A percentile compares a stretch with the other conserved stretches of the same genome.
Evolutionary conservation across 1,140 invertebrate species (phyloP).

Genomic region (Plutomurus gul): DNA sequence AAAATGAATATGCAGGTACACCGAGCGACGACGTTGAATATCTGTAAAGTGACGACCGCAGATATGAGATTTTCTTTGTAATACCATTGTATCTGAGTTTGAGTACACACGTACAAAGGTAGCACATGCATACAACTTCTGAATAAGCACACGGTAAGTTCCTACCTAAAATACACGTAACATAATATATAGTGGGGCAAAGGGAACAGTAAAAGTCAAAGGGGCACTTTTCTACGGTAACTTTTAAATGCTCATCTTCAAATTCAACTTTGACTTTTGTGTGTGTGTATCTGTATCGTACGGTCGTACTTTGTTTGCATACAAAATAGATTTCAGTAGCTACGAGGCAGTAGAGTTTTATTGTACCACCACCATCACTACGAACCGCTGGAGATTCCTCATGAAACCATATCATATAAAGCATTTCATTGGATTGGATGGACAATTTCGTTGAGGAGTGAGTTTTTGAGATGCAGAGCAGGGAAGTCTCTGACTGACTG

Average conservation of each 20-base stretch:
- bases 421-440: background rate
- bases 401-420: too few relatives aligned
- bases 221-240: background rate
- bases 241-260: constrained; percentile 6
- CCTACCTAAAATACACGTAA: too few relatives aligned
- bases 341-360: constrained; percentile 9
- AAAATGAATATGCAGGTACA: background rate
- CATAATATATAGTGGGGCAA: too few relatives aligned
- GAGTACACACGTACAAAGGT: background rate
- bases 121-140: too few relatives aligned
- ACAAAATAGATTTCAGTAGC: constrained; percentile 13
- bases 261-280: constrained; percentile 23
- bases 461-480: background rate
- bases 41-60: background rate
- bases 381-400: constrained; percentile 8
- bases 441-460: background rate
- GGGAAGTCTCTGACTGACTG: background rate
- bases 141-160: too few relatives aligned
- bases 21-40: background rate
- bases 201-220: background rate
- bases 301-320: background rate
- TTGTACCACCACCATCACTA: background rate
- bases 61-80: background rate
- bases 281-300: constrained; percentile 1
- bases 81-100: background rate